These are phyloP conservation scores for Todus mexicanus DNA, from an alignment of 2,797 vertebrate species.

Conservation along the genomic window DNA sequence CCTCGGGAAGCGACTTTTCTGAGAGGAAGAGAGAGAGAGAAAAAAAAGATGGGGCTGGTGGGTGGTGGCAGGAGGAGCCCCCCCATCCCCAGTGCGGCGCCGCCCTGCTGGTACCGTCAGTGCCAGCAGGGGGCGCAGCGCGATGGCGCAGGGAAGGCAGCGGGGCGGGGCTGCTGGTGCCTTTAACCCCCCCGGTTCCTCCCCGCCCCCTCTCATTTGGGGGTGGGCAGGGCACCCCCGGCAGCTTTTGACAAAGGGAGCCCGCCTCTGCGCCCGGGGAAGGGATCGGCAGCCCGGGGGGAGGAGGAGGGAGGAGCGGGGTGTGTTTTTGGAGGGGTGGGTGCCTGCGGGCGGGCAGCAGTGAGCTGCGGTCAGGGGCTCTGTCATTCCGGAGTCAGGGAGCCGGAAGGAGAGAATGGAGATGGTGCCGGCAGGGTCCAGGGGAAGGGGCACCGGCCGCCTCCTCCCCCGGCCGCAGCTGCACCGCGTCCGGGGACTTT, in stretches of 20 bases:
- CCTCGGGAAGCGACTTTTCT: neutral
- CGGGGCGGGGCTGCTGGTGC: too few species aligned
- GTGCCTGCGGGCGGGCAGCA: neutral
- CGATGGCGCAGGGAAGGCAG: too few species aligned
- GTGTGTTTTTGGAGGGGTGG: fast-evolving
- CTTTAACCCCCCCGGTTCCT: neutral
- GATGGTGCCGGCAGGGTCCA: too few species aligned
- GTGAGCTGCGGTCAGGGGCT: too few species aligned
- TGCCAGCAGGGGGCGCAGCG: neutral
- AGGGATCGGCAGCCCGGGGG: too few species aligned
- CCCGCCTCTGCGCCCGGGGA: neutral
- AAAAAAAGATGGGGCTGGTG: too few species aligned
- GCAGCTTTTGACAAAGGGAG: neutral
- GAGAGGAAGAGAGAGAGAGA: too few species aligned
- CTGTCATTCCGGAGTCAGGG: neutral
- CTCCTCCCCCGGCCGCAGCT: neutral
- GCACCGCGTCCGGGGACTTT: neutral
- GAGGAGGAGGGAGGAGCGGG: neutral
- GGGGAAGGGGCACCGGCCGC: neutral
- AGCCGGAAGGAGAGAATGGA: neutral
- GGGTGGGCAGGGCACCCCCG: neutral
- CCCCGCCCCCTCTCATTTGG: fast-evolving
- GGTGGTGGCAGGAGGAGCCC: too few species aligned
- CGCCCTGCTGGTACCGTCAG: too few species aligned
- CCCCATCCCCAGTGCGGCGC: neutral